A percentile compares a stretch with the other conserved stretches of the same genome.
These are phyloP conservation scores for Trachelus iudaicus DNA, from an alignment of 2,888 invertebrate species.

Conservation along the genomic window DNA sequence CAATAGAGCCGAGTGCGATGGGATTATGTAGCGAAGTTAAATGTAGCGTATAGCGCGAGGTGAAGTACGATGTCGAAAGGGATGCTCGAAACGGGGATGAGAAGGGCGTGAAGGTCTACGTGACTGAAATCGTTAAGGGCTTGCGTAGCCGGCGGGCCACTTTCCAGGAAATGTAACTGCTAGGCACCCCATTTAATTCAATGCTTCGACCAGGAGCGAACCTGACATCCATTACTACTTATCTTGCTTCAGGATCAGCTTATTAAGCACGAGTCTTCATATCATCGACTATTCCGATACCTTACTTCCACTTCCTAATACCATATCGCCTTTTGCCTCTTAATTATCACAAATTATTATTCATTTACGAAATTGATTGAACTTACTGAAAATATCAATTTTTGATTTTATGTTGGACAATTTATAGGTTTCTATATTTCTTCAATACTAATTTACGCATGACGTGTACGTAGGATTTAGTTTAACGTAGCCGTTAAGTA, in stretches of 20 bases:
- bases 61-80: slow-evolving; percentile 13
- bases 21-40: slow-evolving; percentile 28
- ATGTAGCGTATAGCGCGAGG: slow-evolving; percentile 24
- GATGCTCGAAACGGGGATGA: slow-evolving; percentile 15
- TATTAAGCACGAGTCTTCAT: neutral
- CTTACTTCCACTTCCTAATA: neutral
- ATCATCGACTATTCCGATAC: neutral
- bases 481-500: no score
- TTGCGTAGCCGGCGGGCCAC: slow-evolving; percentile 9
- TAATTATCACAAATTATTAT: neutral
- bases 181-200: slow-evolving; percentile 30
- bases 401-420: neutral
- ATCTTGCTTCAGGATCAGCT: slow-evolving; percentile 4
- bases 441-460: neutral
- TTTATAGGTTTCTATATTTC: neutral
- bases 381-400: neutral
- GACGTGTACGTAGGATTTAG: neutral
- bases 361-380: neutral
- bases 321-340: neutral
- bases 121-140: slow-evolving; percentile 33
- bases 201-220: slow-evolving; percentile 24
- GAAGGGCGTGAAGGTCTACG: slow-evolving; percentile 27
- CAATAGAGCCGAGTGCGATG: slow-evolving; percentile 9
- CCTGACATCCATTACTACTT: slow-evolving; percentile 9
- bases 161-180: slow-evolving; percentile 26